Conservation (phyloP, 1,140 invertebrate genomes). For the Drosophila ercepeae region DNA sequence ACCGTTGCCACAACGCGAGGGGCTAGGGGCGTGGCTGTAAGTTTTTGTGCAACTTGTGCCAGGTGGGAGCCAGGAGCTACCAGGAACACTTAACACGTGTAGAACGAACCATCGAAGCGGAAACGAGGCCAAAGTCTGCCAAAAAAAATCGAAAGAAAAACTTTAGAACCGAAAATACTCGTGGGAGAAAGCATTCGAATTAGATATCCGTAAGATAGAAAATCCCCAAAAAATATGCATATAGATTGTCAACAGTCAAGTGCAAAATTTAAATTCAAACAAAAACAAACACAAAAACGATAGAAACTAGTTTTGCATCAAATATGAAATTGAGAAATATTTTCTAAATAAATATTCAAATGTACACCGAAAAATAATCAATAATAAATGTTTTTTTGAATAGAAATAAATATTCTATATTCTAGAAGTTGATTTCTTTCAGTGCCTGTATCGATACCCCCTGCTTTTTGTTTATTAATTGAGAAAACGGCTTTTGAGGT, state of each 20-base stretch:
- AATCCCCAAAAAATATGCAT: constrained; percentile 21
- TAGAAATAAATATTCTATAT: too few relatives aligned
- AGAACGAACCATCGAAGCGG: constrained; percentile 19
- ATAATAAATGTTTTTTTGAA: not conserved
- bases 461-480: constrained; percentile 44
- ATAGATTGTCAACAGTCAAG: constrained; percentile 1
- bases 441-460: not conserved
- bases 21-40: not conserved
- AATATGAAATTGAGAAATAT: not conserved
- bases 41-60: constrained; percentile 12
- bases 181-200: constrained; percentile 1
- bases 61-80: constrained; percentile 40
- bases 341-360: not conserved
- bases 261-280: not conserved
- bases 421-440: too few relatives aligned
- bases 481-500: constrained; percentile 16
- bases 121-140: constrained; percentile 11
- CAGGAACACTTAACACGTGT: constrained; percentile 46
- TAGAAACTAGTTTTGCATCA: not conserved
- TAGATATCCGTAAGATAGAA: not conserved
- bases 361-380: not conserved
- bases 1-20: constrained; percentile 7
- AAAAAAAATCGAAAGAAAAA: not conserved
- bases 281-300: not conserved
- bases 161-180: not conserved